A percentile compares a stretch with the other conserved stretches of the same genome.
These are phyloP conservation scores for Muscicapa comitata DNA, from an alignment of 2,797 vertebrate genomes.

Conservation along the genomic window DNA sequence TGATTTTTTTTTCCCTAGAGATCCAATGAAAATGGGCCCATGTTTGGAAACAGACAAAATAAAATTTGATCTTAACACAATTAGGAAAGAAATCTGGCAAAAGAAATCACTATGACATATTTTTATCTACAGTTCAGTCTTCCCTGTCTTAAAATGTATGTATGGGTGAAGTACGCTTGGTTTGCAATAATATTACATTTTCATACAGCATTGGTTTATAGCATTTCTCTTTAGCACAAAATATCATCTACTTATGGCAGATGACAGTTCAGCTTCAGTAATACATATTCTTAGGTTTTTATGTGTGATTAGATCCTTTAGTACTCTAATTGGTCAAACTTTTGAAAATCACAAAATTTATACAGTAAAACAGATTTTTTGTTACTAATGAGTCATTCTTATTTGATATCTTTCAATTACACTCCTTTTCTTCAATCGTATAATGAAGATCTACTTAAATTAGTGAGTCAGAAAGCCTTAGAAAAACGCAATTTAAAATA, in stretches of 20 bases:
- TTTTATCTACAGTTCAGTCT: not conserved
- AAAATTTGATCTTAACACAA: not conserved
- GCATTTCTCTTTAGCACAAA: not conserved
- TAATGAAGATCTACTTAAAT: not conserved
- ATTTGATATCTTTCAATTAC: not conserved
- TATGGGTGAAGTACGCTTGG: not conserved
- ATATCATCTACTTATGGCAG: not conserved
- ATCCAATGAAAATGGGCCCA: not conserved
- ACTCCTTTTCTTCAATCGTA: not conserved
- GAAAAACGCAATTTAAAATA: not conserved
- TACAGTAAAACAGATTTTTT: not conserved
- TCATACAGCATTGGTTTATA: not conserved
- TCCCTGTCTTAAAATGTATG: not conserved
- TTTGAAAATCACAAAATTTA: not conserved
- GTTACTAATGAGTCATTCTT: not conserved
- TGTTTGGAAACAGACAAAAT: not conserved
- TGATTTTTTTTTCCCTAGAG: not conserved
- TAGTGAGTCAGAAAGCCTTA: not conserved
- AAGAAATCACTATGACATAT: not conserved
- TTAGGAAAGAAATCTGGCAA: not conserved
- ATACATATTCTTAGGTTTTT: not conserved
- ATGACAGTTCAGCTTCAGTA: not conserved
- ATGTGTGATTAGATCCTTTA: not conserved
- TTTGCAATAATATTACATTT: not conserved
- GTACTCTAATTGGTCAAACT: not conserved